Base-by-base conservation (phyloP, 2,797 vertebrate genomes). In the Spizella passerina region DNA sequence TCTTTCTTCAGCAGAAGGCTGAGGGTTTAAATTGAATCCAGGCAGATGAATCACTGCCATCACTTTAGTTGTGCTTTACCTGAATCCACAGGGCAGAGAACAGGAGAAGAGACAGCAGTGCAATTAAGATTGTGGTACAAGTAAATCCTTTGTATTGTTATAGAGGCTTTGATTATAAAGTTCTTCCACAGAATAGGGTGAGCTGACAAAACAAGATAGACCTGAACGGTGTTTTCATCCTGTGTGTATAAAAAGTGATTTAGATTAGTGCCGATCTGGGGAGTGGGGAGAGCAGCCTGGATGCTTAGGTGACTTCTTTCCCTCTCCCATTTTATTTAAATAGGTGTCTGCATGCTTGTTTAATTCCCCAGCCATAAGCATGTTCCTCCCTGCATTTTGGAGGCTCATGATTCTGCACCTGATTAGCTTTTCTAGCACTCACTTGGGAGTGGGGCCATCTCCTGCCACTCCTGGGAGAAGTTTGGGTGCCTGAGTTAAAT, bases 1-100 rank as follows among this genome's bases (percentile, higher is more conserved):
- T 95, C 95, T 59, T 70, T 29, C 38, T 91, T 89, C 61, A 89
- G 57, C 46, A 83, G 88, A 77, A 96, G 55, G 32, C 70, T 94
- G 36, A 90, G 34, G 61, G 39, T 88, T 86, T 96, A 97, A 96
- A 95, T 92, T 94, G 90, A 93, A 75, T 91, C 61, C 57, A 76
- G 69, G 63, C 46, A 91, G 75, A 87, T 95, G 84, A 97, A 88
- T 95, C 52, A 19, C 88, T 94, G 79, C 47, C 81, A 79, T 96
- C 30, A 47, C 43, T 94, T 94, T 44, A 88, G 78, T 69, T 95
- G 76, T 4, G n/a, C 87, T 91, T 64, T 88, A 63, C 88, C 95
- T 90, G 90, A 95, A 90, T 92, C 79, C 57, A 60, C 71, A 63
- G 82, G 77, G 60, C 86, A 95, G 36, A 0, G 8, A 87, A 83